Conservation (phyloP, 2,113 vertebrate genomes). For the Dicaeum eximium region DNA sequence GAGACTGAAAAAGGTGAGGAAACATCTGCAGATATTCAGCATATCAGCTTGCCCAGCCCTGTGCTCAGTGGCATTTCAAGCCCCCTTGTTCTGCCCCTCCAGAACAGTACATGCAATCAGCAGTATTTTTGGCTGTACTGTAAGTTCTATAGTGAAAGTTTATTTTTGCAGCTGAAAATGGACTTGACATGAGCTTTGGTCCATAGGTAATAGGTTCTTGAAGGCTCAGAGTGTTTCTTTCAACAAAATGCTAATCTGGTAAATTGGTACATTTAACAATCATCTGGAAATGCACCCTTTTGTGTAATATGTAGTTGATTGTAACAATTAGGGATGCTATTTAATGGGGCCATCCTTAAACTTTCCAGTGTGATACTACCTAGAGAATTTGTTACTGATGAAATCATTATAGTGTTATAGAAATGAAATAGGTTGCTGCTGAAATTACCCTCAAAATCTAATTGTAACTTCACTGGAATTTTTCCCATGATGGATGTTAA, state of each 20-base stretch:
- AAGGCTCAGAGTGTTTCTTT: conserved; percentile 14
- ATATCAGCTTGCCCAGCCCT: background rate
- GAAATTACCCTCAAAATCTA: conserved; percentile 35
- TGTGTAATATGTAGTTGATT: conserved; percentile 22
- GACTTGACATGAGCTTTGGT: conserved; percentile 10
- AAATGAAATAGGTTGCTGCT: conserved; percentile 39
- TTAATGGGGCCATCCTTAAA: conserved; percentile 44
- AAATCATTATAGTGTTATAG: conserved; percentile 31
- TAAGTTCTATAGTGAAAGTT: background rate
- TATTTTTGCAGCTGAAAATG: conserved; percentile 21
- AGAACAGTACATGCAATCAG: background rate
- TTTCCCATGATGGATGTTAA: conserved; percentile 28
- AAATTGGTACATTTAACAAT: conserved; percentile 13
- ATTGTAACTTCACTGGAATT: conserved; percentile 18
- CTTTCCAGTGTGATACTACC: conserved; percentile 9
- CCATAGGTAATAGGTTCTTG: conserved; percentile 26
- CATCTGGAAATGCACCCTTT: conserved; percentile 9
- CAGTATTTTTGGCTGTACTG: background rate
- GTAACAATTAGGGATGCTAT: conserved; percentile 19
- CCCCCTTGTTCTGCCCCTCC: background rate
- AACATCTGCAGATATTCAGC: background rate
- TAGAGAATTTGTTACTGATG: conserved; percentile 36
- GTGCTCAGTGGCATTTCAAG: background rate
- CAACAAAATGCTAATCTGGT: conserved; percentile 32
- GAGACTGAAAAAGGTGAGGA: background rate